Base-by-base conservation (phyloP, 2,888 invertebrate species). In the Subacronicta megacephala region DNA sequence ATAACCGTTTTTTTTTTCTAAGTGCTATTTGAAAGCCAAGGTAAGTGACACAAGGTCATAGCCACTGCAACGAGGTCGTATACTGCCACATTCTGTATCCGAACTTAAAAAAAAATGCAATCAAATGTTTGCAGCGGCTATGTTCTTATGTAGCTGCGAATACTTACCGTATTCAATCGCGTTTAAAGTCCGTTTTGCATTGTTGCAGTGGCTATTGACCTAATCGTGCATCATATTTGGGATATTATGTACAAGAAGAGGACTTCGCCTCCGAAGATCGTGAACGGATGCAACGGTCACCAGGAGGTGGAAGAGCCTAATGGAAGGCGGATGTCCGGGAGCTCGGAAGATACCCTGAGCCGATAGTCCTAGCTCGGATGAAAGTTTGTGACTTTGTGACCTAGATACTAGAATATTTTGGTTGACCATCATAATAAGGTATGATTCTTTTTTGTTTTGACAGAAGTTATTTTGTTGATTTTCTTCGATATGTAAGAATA, bases 211-310 rank as follows among this genome's bases (percentile, higher is more conserved):
- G 99, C 99, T 95, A 99, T 99, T 95, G 98, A 99, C 95, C 96
- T 99, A 93, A 99, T 99, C 95, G 99, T 99, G 83, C 99, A 99
- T 94, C 99, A 99, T 96, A 99, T 99, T 95, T 97, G 98, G 96
- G 99, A 99, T 95, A 97, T 99, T 85, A 96, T 99, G 95, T 97
- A 93, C 83, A 94, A 93, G 92, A 94, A 92, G 83, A 83, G 89
- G 37, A 67, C 85, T 12, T 75, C 82, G 50, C 80, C 78, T 15
- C 71, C 73, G 52, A 81, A 81, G 73, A 69, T 74, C 40, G 78
- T 85, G 43, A 90, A 91, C 74, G 94, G 94, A 9, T 88, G 89
- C 80, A 92, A 90, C 74, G 90, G 90, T 16, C 88, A 87, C 49
- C 81, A 81, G 58, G 90, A 90, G 54, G 85, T 83, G 38, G 92